Evolutionary conservation across 2,797 vertebrate species (phyloP).

Genomic region (Nannoperca australis): DNA sequence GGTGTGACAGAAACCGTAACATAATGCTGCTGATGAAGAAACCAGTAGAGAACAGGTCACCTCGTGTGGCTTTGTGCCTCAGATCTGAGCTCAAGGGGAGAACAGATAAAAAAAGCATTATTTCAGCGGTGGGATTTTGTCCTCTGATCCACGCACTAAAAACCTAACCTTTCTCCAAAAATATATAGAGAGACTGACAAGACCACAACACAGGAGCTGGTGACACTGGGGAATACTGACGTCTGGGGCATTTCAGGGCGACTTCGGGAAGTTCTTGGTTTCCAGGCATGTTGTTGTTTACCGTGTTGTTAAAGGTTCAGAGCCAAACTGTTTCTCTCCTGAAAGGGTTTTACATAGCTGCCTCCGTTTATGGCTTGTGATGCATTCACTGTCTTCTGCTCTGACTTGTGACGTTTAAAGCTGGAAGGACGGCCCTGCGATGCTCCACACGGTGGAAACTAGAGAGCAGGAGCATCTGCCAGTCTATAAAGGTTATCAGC

Average conservation of each 20-base stretch:
- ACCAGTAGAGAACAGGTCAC: conserved; percentile 9
- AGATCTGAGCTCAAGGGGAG: background rate
- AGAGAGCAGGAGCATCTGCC: conserved; percentile 27
- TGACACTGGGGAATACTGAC: too few relatives aligned
- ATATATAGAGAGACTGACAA: too few relatives aligned
- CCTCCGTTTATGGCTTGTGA: background rate
- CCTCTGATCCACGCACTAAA: too few relatives aligned
- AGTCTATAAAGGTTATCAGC: conserved; percentile 11
- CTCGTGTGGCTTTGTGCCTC: background rate
- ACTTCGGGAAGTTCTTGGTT: too few relatives aligned
- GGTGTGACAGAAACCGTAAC: background rate
- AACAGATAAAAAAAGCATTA: conserved; percentile 1
- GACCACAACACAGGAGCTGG: too few relatives aligned
- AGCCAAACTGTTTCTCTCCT: too few relatives aligned
- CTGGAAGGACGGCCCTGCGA: background rate
- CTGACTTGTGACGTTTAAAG: background rate
- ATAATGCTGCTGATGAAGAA: conserved; percentile 8
- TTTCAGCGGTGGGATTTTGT: background rate
- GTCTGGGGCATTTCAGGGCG: too few relatives aligned
- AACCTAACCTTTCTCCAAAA: too few relatives aligned
- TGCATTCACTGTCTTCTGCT: conserved; percentile 5
- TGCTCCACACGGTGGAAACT: background rate
- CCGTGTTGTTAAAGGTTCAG: too few relatives aligned
- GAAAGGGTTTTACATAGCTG: too few relatives aligned
- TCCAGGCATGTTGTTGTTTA: too few relatives aligned